These are phyloP conservation scores for Podargus strigoides DNA, from an alignment of 2,797 vertebrate species.

Conservation along the genomic window DNA sequence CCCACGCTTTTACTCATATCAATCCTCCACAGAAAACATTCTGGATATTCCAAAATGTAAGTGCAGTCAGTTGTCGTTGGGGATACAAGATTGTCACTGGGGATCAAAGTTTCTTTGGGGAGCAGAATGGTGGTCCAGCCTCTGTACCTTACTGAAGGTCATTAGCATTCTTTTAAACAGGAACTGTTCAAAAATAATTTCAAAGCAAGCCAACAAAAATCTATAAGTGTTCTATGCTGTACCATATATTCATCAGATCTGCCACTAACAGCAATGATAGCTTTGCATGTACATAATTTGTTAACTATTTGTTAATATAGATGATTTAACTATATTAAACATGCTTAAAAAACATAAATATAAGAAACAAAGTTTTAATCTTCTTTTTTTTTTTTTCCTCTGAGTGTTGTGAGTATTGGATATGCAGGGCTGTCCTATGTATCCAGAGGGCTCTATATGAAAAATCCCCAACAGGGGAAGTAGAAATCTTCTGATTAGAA, in stretches of 20 bases:
- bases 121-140: neutral
- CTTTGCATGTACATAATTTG: neutral
- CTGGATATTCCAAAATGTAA: neutral
- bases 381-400: neutral
- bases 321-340: neutral
- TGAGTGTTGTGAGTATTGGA: neutral
- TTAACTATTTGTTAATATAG: neutral
- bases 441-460: neutral
- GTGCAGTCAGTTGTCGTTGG: neutral
- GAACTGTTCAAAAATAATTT: neutral
- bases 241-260: neutral
- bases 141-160: neutral
- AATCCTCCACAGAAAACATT: neutral
- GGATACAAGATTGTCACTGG: neutral
- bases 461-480: neutral
- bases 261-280: neutral
- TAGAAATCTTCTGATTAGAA: neutral
- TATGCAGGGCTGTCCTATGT: neutral
- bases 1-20: neutral
- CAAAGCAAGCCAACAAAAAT: neutral
- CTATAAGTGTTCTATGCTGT: neutral
- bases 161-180: neutral
- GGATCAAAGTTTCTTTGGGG: neutral
- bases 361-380: neutral
- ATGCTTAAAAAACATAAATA: neutral